Percentiles rank a stretch among this genome's conserved stretches.
phyloP scores from a whole-genome alignment of 2,113 vertebrate genomes.

The Pelusios castaneus region DNA sequence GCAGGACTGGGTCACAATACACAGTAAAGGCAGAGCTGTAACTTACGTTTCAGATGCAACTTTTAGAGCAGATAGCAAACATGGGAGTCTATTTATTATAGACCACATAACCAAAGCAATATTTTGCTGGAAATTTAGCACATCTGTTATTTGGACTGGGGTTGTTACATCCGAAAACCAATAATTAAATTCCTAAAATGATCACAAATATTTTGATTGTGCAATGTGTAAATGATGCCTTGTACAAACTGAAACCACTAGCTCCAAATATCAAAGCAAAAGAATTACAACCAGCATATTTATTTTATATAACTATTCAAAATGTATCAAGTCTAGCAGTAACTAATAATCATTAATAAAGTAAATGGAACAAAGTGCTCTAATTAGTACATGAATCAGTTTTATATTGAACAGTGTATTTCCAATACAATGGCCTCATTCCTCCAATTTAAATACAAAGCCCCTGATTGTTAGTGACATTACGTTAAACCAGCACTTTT shows the following conservation, averaged over 20 bases:
- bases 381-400: neutral
- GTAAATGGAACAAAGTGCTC: accelerated
- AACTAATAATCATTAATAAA: neutral
- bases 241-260: neutral
- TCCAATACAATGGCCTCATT: neutral
- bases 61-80: neutral
- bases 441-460: neutral
- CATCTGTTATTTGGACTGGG: neutral
- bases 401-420: neutral
- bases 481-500: neutral
- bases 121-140: neutral
- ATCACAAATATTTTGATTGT: neutral
- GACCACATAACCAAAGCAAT: neutral
- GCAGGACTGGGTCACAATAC: neutral
- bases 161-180: neutral
- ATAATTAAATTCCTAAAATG: neutral
- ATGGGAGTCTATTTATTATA: neutral
- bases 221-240: neutral
- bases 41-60: neutral
- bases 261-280: neutral
- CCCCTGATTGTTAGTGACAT: neutral
- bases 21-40: neutral
- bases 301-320: neutral
- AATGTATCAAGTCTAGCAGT: neutral
- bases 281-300: neutral